Base-by-base conservation (phyloP, 2,888 invertebrate species). In the Metallyticus violacea region DNA sequence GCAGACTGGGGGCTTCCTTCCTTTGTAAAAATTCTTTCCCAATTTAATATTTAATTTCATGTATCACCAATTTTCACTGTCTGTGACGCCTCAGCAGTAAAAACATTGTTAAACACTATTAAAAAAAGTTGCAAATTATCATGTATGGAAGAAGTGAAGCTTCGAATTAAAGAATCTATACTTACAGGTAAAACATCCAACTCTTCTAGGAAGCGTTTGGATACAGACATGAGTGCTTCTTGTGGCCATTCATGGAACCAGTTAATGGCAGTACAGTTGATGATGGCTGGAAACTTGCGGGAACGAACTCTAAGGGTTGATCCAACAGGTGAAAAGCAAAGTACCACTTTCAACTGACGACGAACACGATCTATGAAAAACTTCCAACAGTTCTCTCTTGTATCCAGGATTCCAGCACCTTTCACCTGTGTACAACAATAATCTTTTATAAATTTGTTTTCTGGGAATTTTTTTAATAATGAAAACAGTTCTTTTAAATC, bases 211-310 rank as follows among this genome's bases (percentile, higher is more conserved):
- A 99, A 99, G 89, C 96, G 94, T 92, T 96, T 95, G 26, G 98
- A 97, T 9, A 99, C 99, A 7, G 98, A 98, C 88, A 98, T 96
- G 87, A 99, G 93, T 86, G 99, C 99, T 92, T 99, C 98, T 92
- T 98, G 97, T 2, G 99, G 99, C 99, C 99, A 99, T 91, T 99
- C 99, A 91, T 99, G 99, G 92, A 99, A 99, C 99, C 99, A 99
- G 91, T 99, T 98, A 89, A 99, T 98, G 85, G 97, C 96, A 6
- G 99, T 98, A 90, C 98, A 97, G 92, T 98, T 99, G 89, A 98
- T 97, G 88, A 99, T 95, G 7, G 99, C 98, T 0, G 99, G 99
- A 91, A 99, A 99, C 93, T 99, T 99, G 89, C 99, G 94, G 28
- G 98, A 97, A 89, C 99, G 94, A 40, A 99, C 96, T 90, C 99